Evolutionary conservation across 2,888 invertebrate species (phyloP).

Genomic region (Lasioglossum lativentre): DNA sequence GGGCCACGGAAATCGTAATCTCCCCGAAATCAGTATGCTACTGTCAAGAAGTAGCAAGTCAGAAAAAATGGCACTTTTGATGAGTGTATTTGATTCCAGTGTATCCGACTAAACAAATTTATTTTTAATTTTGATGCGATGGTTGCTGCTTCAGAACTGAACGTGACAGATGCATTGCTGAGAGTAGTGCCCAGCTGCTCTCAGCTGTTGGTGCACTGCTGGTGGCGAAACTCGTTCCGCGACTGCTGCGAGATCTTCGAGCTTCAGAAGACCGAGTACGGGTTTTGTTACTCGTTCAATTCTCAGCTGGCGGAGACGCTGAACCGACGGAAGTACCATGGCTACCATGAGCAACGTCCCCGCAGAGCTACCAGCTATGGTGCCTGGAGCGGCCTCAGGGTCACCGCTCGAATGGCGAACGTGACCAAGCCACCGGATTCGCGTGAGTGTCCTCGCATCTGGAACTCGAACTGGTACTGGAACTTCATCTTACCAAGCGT

Average conservation of each 20-base stretch:
- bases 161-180: conserved; percentile 56
- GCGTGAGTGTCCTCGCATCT: conserved; percentile 54
- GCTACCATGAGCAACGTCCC: conserved; percentile 64
- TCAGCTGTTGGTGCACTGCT: conserved; percentile 83
- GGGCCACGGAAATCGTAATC: too few relatives aligned
- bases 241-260: conserved; percentile 85
- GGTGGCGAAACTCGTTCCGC: conserved; percentile 82
- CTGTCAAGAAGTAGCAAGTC: too few relatives aligned
- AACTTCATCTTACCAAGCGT: background rate
- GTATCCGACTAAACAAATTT: background rate
- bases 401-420: conserved; percentile 69
- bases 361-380: conserved; percentile 74
- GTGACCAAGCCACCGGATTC: conserved; percentile 71
- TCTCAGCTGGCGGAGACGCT: conserved; percentile 73
- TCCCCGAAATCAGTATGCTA: too few relatives aligned
- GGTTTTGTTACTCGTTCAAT: conserved; percentile 85
- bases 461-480: background rate
- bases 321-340: conserved; percentile 62
- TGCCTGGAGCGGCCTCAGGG: conserved; percentile 77
- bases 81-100: background rate
- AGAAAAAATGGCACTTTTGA: background rate
- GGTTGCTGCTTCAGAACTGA: conserved; percentile 30
- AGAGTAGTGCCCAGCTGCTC: conserved; percentile 76
- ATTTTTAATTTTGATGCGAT: background rate
- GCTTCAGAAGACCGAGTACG: conserved; percentile 84